Conservation (phyloP, 2,113 vertebrate species). For the Notarius quadriscutis region DNA sequence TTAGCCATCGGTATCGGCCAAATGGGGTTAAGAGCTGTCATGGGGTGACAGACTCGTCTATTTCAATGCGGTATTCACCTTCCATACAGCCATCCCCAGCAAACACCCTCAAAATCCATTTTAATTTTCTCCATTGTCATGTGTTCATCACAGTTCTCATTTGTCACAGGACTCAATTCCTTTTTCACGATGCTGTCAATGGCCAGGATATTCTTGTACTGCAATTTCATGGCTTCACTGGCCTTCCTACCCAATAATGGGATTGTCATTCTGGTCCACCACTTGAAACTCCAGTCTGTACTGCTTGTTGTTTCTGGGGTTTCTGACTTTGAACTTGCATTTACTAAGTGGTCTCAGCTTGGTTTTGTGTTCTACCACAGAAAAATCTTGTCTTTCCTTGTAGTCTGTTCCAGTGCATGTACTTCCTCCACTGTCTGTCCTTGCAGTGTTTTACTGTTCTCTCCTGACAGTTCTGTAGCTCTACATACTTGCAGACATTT, state of each 20-base stretch:
- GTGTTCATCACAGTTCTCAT: no score
- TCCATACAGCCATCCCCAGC: neutral
- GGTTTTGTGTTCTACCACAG: neutral
- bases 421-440: slow-evolving; percentile 14
- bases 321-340: slow-evolving; percentile 27
- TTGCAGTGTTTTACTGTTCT: slow-evolving; percentile 40
- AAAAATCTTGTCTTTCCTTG: neutral
- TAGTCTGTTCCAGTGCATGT: neutral
- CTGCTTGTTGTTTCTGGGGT: neutral
- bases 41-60: neutral
- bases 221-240: neutral
- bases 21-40: no score
- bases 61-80: neutral
- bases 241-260: neutral
- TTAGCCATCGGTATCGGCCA: neutral
- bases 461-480: slow-evolving; percentile 19
- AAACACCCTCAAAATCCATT: neutral
- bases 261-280: no score
- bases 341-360: slow-evolving; percentile 13
- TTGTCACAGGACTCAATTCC: no score
- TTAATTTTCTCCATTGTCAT: neutral
- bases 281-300: neutral
- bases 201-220: neutral
- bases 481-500: slow-evolving; percentile 31
- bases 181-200: neutral